A percentile compares a stretch with the other conserved stretches of the same genome.
These are phyloP conservation scores for Vesta saturnalis DNA, from an alignment of 2,888 invertebrate species.

Conservation along the genomic window DNA sequence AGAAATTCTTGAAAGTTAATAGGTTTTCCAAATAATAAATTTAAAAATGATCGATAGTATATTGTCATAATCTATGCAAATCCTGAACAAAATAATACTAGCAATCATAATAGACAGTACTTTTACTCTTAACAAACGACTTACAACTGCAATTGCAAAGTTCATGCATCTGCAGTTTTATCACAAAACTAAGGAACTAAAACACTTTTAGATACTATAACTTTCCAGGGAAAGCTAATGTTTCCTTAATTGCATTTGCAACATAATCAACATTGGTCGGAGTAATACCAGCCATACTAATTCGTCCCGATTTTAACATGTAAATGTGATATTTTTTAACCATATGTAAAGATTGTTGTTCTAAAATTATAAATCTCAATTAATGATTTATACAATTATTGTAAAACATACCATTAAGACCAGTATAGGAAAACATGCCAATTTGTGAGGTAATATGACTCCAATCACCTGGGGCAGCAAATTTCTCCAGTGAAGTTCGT, in stretches of 20 bases:
- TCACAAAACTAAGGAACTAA: too few relatives aligned
- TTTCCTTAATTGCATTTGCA: constrained; percentile 87
- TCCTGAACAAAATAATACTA: too few relatives aligned
- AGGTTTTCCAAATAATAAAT: too few relatives aligned
- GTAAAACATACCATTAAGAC: constrained; percentile 75
- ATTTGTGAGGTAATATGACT: constrained; percentile 95
- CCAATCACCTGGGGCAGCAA: constrained; percentile 94
- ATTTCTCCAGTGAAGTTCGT: constrained; percentile 73
- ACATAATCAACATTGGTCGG: constrained; percentile 91
- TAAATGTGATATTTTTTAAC: constrained; percentile 90
- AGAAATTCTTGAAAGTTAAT: too few relatives aligned
- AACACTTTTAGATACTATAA: too few relatives aligned
- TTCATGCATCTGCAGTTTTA: too few relatives aligned
- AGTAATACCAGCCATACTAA: constrained; percentile 96
- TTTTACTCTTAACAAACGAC: too few relatives aligned
- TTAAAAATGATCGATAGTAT: too few relatives aligned
- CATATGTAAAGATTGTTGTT: constrained; percentile 80
- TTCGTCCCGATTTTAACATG: constrained; percentile 90
- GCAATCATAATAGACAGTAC: too few relatives aligned
- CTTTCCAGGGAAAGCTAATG: too few relatives aligned
- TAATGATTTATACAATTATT: constrained; percentile 41
- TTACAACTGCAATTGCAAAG: too few relatives aligned
- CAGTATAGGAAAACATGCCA: constrained; percentile 99
- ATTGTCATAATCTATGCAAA: too few relatives aligned
- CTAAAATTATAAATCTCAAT: constrained; percentile 58